phyloP scores from a whole-genome alignment of 1,140 invertebrate species.

The Lysiphlebus fabarum region DNA sequence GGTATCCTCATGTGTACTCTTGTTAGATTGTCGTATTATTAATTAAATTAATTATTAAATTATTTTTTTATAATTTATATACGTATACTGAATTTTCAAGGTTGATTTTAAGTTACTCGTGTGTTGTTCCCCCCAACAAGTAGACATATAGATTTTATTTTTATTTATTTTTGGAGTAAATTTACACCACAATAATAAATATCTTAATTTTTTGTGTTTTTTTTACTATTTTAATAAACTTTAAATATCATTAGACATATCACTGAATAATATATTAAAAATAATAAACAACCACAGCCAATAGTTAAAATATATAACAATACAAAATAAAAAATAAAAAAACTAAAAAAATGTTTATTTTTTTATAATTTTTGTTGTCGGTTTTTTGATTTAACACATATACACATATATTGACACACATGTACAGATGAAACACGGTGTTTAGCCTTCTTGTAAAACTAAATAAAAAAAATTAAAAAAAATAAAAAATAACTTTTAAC shows the following conservation, averaged over 20 bases:
- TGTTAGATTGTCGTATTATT: slow-evolving; percentile 29
- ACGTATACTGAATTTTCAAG: slow-evolving; percentile 34
- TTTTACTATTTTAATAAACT: neutral
- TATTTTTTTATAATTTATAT: slow-evolving; percentile 15
- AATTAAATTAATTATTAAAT: neutral
- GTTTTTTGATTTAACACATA: too few relatives aligned
- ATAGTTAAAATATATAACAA: too few relatives aligned
- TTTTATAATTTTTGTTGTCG: too few relatives aligned
- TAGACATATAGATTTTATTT: slow-evolving; percentile 10
- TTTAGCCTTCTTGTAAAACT: too few relatives aligned
- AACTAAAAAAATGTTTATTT: too few relatives aligned
- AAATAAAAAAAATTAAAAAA: too few relatives aligned
- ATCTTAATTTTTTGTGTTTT: neutral
- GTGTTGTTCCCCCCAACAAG: slow-evolving; percentile 26
- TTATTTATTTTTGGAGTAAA: slow-evolving; percentile 14
- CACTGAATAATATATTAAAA: neutral
- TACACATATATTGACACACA: too few relatives aligned
- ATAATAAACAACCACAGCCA: too few relatives aligned
- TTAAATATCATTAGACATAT: neutral
- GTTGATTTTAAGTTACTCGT: slow-evolving; percentile 28
- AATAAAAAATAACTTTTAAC: too few relatives aligned
- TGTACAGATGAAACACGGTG: too few relatives aligned
- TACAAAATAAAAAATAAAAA: too few relatives aligned
- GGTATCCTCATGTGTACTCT: slow-evolving; percentile 22
- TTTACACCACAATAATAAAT: slow-evolving; percentile 14